Base-by-base conservation (phyloP, 2,113 vertebrate species). In the Dunckerocampus dactyliophorus region DNA sequence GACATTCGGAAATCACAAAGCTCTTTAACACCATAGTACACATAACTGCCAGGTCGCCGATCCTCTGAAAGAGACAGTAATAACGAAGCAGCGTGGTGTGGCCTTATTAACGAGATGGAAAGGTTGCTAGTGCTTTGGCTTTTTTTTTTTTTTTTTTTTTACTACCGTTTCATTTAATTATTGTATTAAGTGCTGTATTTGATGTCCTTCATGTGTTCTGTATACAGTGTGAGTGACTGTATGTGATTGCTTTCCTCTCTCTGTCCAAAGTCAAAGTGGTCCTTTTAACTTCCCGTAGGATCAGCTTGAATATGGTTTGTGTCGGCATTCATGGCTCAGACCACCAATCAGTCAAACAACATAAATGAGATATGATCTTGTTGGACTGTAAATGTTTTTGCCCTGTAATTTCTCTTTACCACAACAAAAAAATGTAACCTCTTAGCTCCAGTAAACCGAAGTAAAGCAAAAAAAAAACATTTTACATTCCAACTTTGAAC, bases 301-400 rank as follows among this genome's bases (percentile, higher is more conserved):
- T 20, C 45, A 52, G 50, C 17, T 57, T 5, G 0, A 13, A 21
- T 48, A 57, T 71, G 62, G 79, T 77, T 73, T 77, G 62, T 62
- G 51, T 52, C 45, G 48, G 16, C 24, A 67, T 69, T 75, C 31
- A 48, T 45, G 28, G 5, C 22, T 65, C 47, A 6, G 45, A 61
- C 51, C 34, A 43, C 37, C 58, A 2, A 37, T 60, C 12, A 63
- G 64, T 70, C 7, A 43, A n/a, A 46, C 22, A 24, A n/a, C n/a
- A 47, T 15, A 43, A 24, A 19, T 59, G 37, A 51, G 19, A 52
- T 37, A 31, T 61, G 45, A 49, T 53, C 59, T 67, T 61, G 66
- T 45, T 67, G 20, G 21, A 71, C 50, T 53, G 59, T 69, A 49
- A 78, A 43, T 43, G 39, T 16, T 59, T 66, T 20, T 22, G 37